These are phyloP conservation scores for Anser cygnoides DNA, from an alignment of 2,113 vertebrate species.

Conservation along the genomic window DNA sequence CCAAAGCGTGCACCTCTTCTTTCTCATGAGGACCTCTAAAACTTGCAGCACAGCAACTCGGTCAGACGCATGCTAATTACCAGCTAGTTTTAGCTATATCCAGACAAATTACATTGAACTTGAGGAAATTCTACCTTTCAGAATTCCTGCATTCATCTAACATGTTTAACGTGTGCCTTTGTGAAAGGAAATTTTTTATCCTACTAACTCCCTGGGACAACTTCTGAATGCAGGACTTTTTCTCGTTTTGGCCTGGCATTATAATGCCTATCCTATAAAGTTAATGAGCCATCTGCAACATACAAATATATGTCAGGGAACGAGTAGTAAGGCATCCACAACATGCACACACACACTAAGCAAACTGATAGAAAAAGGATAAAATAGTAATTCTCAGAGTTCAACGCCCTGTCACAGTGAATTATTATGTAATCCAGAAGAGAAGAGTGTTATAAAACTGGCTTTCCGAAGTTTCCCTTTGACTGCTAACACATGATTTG, in stretches of 20 bases:
- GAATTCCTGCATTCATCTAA: background rate
- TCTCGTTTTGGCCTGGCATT: background rate
- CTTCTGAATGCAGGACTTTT: background rate
- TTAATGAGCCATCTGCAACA: background rate
- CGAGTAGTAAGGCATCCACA: background rate
- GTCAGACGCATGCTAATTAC: background rate
- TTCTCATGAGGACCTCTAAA: background rate
- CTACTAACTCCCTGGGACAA: background rate
- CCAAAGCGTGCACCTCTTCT: background rate
- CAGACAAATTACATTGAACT: background rate
- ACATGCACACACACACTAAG: background rate
- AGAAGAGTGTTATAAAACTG: background rate
- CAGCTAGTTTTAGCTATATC: background rate
- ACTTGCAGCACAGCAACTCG: background rate
- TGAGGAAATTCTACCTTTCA: background rate
- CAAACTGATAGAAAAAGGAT: background rate
- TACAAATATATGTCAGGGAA: rapidly evolving
- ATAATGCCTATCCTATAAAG: background rate
- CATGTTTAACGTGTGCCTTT: rapidly evolving
- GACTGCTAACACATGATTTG: background rate
- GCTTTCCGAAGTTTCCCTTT: background rate
- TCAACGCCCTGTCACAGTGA: background rate
- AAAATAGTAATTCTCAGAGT: background rate
- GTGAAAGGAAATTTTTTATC: background rate
- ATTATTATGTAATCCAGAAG: background rate